These are phyloP conservation scores for Andricus curvator DNA, from an alignment of 2,888 invertebrate species.

Conservation along the genomic window DNA sequence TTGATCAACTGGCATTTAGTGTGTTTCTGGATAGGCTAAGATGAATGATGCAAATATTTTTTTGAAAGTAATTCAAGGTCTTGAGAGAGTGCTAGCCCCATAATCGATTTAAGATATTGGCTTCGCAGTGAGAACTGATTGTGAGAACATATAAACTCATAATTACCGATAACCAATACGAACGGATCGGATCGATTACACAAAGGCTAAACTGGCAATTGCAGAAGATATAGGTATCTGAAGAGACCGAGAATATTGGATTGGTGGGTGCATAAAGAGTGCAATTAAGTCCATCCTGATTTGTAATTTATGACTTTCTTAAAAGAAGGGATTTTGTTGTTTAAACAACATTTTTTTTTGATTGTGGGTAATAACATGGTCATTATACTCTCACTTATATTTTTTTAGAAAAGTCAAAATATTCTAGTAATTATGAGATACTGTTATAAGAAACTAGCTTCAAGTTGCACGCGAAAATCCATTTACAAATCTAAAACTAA, in stretches of 20 bases:
- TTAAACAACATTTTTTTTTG: too few relatives aligned
- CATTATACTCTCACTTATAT: neutral
- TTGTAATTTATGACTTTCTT: slow-evolving; percentile 64
- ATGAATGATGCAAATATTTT: slow-evolving; percentile 29
- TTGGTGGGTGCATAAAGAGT: slow-evolving; percentile 67
- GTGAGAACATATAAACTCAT: slow-evolving; percentile 14
- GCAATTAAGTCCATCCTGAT: slow-evolving; percentile 68
- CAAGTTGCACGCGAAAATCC: too few relatives aligned
- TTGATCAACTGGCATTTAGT: too few relatives aligned
- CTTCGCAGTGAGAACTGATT: neutral
- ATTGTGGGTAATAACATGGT: too few relatives aligned
- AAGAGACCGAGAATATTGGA: slow-evolving; percentile 41
- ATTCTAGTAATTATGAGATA: too few relatives aligned
- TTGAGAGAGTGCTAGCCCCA: neutral
- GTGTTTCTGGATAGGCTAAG: neutral
- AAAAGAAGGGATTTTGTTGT: neutral
- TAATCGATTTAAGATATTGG: slow-evolving; percentile 29
- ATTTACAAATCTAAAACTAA: too few relatives aligned
- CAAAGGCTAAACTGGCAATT: slow-evolving; percentile 19
- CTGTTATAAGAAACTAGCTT: too few relatives aligned
- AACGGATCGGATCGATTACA: slow-evolving; percentile 14
- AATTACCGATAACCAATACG: slow-evolving; percentile 7
- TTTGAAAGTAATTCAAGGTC: neutral
- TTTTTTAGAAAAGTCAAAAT: neutral
- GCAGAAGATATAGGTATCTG: slow-evolving; percentile 6